Evolutionary conservation across 1,140 invertebrate species (phyloP), one percentile per base, ranked within the genome.

Genomic region (Atta texana): DNA sequence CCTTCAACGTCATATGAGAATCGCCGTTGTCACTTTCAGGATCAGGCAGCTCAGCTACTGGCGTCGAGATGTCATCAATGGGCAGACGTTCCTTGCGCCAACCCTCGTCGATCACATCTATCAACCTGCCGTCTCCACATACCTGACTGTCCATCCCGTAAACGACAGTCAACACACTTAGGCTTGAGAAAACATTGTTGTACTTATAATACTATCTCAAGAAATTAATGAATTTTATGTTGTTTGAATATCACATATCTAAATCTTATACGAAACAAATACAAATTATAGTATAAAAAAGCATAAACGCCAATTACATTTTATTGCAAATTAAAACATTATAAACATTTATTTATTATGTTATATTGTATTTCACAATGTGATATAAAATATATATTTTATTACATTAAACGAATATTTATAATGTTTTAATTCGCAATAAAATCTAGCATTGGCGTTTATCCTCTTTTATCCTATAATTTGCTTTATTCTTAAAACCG

Each of bases 11-110:
- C 92, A 99, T 97, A 91, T 98, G 97, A 57, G 97, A 97, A 94
- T 99, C 98, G 28, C 98, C 98, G 93, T 98, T 98, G 93, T 99
- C 98, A 44, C 98, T 98, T 94, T 99, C 98, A 1, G 98, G 98
- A 96, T 99, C 98, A 7, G 98, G 98, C 49, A 99, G 95, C 95
- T 99, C 98, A 89, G 97, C 96, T 63, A 97, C 92, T 12, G 98
- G 98, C 14, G 99, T 98, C 80, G 96, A 95, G 91, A 99, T 98
- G 92, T 99, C 98, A 93, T 99, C 98, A 91, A 97, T 96, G 18
- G 98, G 98, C 51, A 99, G 95, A 89, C 97, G 96, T 92, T 99
- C 98, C 89, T 97, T 96, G 85, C 97, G 96, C 99, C 99, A 99
- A 90, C 96, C 96, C 88, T 98, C 97, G 94, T 99, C 98, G 74